Evolutionary conservation across 2,797 vertebrate species (phyloP), one percentile per base, ranked within the genome.

Genomic region (Acanthis flammea): DNA sequence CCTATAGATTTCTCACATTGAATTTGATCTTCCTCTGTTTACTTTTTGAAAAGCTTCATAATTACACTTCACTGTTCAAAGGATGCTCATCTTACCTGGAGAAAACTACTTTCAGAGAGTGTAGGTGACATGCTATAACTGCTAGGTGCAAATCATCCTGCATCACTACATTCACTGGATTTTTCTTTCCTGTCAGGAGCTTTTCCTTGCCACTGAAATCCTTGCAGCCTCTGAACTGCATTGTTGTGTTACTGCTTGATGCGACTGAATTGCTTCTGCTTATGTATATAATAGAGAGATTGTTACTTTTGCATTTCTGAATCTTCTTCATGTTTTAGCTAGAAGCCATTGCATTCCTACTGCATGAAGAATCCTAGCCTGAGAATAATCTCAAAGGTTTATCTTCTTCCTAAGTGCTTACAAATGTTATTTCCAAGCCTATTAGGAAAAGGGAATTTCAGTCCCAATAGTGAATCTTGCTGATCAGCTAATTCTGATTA

Each of bases 81-180:
- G 70, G 58, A 42, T 19, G 14, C 12, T 86, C 4, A 1, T 65
- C 94, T 94, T 95, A 98, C 98, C 96, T 92, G 94, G 61, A 98
- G 92, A 91, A 98, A 98, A 92, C 2, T 74, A 24, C 88, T 63
- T 97, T 97, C 44, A 98, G 90, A 37, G 97, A 98, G 62, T 97
- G 97, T 33, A 99, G 86, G 47, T 98, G 98, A 79, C 98, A 98
- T 88, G 98, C 75, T 65, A 3, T 10, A 98, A 91, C 97, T 98
- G 98, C 54, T 83, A 96, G 18, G 97, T 97, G 60, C 98, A 98
- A 91, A 98, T 98, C 98, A 54, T 98, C 98, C 89, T 79, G 93
- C 10, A 95, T 98, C 82, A 98, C 95, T 74, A 96, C 79, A 73
- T 78, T 88, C 41, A 95, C 37, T 0, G 85, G 65, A 87, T 92